Evolutionary conservation across 2,888 invertebrate species (phyloP), one percentile per base, ranked within the genome.

Genomic region (Tenthredo notha): DNA sequence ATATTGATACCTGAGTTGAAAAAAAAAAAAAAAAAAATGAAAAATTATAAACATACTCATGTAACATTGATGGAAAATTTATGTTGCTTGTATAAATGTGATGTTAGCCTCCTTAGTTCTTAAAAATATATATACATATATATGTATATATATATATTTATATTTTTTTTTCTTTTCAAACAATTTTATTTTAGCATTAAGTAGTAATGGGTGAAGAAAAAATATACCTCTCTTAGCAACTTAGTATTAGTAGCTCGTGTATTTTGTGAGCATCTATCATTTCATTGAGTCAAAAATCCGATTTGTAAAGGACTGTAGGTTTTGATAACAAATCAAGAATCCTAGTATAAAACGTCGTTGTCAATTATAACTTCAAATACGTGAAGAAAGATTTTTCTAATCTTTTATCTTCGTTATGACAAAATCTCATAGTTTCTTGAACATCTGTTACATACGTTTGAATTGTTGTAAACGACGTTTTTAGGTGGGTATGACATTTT

Each of bases 401-500:
- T 37, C 33, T 61, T 80, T 77, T 9, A 77, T 33, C 9, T 54
- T 33, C 4, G 7, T 25, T 54, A 0, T n/a, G 1, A 9, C 4
- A 29, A 50, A 7, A 29, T 47, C 18, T 54, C 10, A 10, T 18
- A 50, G 5, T 50, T 50, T 50, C 47, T 77, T 77, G 6, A 50
- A 37, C 33, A n/a, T n/a, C n/a, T n/a, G n/a, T 54, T 37, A 6
- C 77, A 50, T 29, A 2, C 54, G 7, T 29, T 47, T 61, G 2
- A 37, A 18, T 29, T 83, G 7, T 70, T 83, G 65, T 47, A 43
- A 65, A 83, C 83, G 83, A 83, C 83, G 83, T 83, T 83, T 83
- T 83, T 25, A 67, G 83, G 47, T 70, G 70, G 83, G 67, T 83
- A 50, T 83, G 83, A 65, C 47, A 83, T 83, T 83, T 83, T 83